Percentiles rank a stretch among this genome's conserved stretches.
Evolutionary conservation across 2,888 invertebrate species (phyloP).

Genomic region (Apomyelois bistriatella): DNA sequence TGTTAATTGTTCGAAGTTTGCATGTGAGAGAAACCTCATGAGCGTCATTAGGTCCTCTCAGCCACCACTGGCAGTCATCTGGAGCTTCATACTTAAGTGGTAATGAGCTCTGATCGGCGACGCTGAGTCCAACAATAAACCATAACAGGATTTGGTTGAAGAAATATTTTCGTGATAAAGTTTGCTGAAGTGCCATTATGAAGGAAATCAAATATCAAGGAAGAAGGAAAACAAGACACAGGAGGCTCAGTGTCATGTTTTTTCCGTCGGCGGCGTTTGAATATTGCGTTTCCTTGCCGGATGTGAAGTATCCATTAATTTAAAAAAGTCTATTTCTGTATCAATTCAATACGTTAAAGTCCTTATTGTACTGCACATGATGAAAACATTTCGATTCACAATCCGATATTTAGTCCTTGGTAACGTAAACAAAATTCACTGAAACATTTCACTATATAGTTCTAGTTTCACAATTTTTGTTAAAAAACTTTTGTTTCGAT

Average conservation of each 20-base stretch:
- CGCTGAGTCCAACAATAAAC: conserved; percentile 64
- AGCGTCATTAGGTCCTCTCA: conserved; percentile 80
- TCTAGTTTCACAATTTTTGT: conserved; percentile 20
- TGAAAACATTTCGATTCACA: conserved; percentile 40
- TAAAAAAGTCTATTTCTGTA: conserved; percentile 55
- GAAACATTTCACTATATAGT: conserved; percentile 47
- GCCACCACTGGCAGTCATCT: conserved; percentile 91
- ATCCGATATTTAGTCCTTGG: conserved; percentile 32
- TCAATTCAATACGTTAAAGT: conserved; percentile 54
- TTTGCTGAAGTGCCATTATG: conserved; percentile 64
- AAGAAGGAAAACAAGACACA: conserved; percentile 73
- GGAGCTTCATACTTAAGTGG: conserved; percentile 87
- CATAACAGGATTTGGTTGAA: conserved; percentile 64
- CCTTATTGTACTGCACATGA: conserved; percentile 55
- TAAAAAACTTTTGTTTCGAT: conserved; percentile 6
- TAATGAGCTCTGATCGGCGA: conserved; percentile 71
- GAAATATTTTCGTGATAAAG: conserved; percentile 53
- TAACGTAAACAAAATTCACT: conserved; percentile 44
- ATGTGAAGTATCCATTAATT: conserved; percentile 77
- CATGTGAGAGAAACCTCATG: conserved; percentile 89
- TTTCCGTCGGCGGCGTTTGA: conserved; percentile 75
- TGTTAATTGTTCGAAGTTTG: conserved; percentile 90
- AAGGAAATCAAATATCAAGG: conserved; percentile 71
- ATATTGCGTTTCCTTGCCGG: conserved; percentile 68
- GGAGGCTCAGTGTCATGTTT: conserved; percentile 76